These are phyloP conservation scores for Drosophila hydei DNA, from an alignment of 1,140 invertebrate species.

Conservation along the genomic window DNA sequence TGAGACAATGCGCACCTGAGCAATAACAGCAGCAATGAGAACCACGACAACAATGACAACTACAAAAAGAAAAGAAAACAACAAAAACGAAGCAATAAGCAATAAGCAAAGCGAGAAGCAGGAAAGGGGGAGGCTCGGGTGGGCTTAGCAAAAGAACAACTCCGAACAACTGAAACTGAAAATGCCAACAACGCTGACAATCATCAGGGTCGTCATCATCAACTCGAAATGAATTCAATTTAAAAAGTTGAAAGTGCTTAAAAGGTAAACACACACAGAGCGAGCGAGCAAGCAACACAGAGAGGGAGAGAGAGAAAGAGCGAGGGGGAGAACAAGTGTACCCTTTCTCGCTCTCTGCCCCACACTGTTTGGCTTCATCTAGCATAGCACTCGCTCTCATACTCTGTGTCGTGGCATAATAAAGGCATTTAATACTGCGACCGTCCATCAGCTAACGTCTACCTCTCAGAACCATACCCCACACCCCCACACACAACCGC, in stretches of 20 bases:
- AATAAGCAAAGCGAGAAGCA: slow-evolving; percentile 5
- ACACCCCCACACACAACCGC: background rate
- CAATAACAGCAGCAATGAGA: slow-evolving; percentile 32
- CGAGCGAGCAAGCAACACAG: background rate
- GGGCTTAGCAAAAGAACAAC: background rate
- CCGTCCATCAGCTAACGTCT: slow-evolving; percentile 53
- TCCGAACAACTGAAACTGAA: slow-evolving; percentile 23
- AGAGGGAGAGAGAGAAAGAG: background rate
- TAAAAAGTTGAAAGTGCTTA: slow-evolving; percentile 54
- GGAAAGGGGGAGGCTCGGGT: no score
- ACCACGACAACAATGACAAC: slow-evolving; percentile 31
- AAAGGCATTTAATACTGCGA: slow-evolving; percentile 56
- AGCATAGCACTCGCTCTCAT: background rate
- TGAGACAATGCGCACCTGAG: slow-evolving; percentile 78
- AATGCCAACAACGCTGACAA: slow-evolving; percentile 43
- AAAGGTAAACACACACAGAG: slow-evolving; percentile 39
- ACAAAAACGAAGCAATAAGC: slow-evolving; percentile 22
- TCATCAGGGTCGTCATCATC: slow-evolving; percentile 43
- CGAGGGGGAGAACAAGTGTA: background rate
- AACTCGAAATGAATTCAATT: slow-evolving; percentile 43
- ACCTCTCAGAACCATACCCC: background rate
- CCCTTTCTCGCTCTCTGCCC: background rate
- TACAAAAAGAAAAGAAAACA: slow-evolving; percentile 8
- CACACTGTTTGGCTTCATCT: slow-evolving; percentile 1
- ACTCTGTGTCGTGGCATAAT: slow-evolving; percentile 17